Evolutionary conservation across 1,140 invertebrate species (phyloP), one percentile per base, ranked within the genome.

Genomic region (Zaprionus vittiger): DNA sequence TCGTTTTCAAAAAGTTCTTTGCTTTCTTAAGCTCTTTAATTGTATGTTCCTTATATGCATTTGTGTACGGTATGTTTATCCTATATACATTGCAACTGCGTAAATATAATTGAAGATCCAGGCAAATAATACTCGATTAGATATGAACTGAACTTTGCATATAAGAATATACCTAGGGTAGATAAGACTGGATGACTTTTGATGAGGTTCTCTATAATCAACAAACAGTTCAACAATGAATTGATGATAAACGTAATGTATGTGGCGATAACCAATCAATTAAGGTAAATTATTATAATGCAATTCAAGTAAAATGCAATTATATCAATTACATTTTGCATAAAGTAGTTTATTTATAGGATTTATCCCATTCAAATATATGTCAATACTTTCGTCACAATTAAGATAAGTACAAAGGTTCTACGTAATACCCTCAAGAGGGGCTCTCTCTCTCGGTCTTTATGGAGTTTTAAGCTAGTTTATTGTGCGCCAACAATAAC

Each of bases 401-500:
- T 38, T 38, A 38, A 38, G 26, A n/a, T 44, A n/a, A 44, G 38
- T 44, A 44, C 38, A 5, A 7, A 5, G 15, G 5, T n/a, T 44
- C 15, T 41, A 4, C 15, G 41, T 44, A 44, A 17, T 44, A 9
- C 41, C 41, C 7, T n/a, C 15, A n/a, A n/a, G 38, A 15, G 38
- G 5, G 38, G 15, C 15, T 0, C 15, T 5, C 7, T 2, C 15
- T 7, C n/a, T 17, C 20, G n/a, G 15, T 22, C 47, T 49, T 5
- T 26, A 24, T 55, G 15, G 14, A 28, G 14, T 26, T 28, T 54
- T 54, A 11, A 20, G 14, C 56, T 44, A 59, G 26, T 44, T 68
- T 44, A 15, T 55, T 49, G 12, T 56, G 15, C 3, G 28, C 38
- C 47, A 55, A 74, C 72, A 74, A 70, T 56, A 38, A 28, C 37